Conservation (phyloP, 64 coral and sea anemone species). For the Trachythela sp. region DNA sequence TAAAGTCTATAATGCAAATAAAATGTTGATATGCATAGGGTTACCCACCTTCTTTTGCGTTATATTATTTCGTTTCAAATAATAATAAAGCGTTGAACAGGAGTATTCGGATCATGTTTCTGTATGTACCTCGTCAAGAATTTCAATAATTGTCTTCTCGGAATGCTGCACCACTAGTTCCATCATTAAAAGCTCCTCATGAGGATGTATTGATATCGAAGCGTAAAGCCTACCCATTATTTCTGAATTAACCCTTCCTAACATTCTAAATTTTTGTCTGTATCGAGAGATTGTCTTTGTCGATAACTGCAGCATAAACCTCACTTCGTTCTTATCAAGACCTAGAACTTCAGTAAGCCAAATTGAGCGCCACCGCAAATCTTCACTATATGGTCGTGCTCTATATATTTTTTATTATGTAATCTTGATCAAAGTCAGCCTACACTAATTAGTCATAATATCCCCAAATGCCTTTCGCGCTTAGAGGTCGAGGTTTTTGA, state of each 20-base stretch:
- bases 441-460: too few relatives aligned
- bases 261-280: constrained; percentile 6
- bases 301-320: not conserved
- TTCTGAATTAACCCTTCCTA: constrained; percentile 19
- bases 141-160: constrained; percentile 54
- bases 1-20: not conserved
- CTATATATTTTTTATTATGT: too few relatives aligned
- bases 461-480: too few relatives aligned
- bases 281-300: constrained; percentile 17
- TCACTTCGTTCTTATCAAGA: constrained; percentile 22
- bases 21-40: not conserved
- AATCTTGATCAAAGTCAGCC: too few relatives aligned
- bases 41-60: constrained; percentile 29
- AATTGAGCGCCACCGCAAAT: constrained; percentile 43
- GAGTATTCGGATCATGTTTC: not conserved
- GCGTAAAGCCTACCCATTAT: constrained; percentile 19
- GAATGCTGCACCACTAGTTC: constrained; percentile 47
- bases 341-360: constrained; percentile 26
- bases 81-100: too few relatives aligned
- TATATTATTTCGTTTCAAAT: constrained; percentile 20
- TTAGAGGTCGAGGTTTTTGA: too few relatives aligned
- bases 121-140: constrained; percentile 25
- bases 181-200: constrained; percentile 51
- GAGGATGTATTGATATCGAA: constrained; percentile 46
- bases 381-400: constrained; percentile 45